phyloP scores from a whole-genome alignment of 2,888 invertebrate genomes.

The Eupithecia centaureata region DNA sequence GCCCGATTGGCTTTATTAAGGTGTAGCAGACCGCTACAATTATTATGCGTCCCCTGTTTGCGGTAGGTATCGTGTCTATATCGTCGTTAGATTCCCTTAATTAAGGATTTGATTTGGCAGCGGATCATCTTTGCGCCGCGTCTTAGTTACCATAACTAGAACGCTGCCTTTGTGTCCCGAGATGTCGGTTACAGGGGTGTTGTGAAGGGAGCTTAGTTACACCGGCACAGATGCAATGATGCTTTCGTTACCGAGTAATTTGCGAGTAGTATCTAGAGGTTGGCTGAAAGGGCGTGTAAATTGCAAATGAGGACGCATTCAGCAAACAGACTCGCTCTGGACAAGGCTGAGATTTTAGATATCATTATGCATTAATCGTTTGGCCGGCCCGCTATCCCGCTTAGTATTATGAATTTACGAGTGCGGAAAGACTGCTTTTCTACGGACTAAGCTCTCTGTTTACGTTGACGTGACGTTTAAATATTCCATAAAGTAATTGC shows the following conservation, averaged over 20 bases:
- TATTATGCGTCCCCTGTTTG: slow-evolving; percentile 84
- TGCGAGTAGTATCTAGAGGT: slow-evolving; percentile 56
- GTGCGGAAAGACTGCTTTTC: slow-evolving; percentile 73
- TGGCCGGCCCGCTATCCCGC: slow-evolving; percentile 55
- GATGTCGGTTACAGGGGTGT: slow-evolving; percentile 20
- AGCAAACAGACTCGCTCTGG: slow-evolving; percentile 64
- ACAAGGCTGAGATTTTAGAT: slow-evolving; percentile 73
- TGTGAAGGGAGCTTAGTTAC: slow-evolving; percentile 20
- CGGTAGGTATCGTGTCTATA: slow-evolving; percentile 79
- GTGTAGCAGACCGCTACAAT: slow-evolving; percentile 84
- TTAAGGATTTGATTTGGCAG: slow-evolving; percentile 78
- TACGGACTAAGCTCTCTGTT: slow-evolving; percentile 70
- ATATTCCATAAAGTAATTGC: slow-evolving; percentile 80
- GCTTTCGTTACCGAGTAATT: slow-evolving; percentile 53
- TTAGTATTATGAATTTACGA: slow-evolving; percentile 6
- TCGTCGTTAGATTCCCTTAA: slow-evolving; percentile 78
- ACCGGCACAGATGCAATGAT: slow-evolving; percentile 44
- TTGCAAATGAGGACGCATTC: slow-evolving; percentile 76
- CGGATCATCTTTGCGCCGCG: slow-evolving; percentile 62
- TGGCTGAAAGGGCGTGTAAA: slow-evolving; percentile 75
- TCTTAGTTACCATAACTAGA: slow-evolving; percentile 52
- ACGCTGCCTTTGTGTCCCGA: slow-evolving; percentile 25
- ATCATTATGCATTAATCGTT: slow-evolving; percentile 79
- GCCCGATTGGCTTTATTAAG: slow-evolving; percentile 83
- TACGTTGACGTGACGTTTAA: slow-evolving; percentile 74